Evolutionary conservation across 2,797 vertebrate genomes (phyloP).

Genomic region (Huso huso): DNA sequence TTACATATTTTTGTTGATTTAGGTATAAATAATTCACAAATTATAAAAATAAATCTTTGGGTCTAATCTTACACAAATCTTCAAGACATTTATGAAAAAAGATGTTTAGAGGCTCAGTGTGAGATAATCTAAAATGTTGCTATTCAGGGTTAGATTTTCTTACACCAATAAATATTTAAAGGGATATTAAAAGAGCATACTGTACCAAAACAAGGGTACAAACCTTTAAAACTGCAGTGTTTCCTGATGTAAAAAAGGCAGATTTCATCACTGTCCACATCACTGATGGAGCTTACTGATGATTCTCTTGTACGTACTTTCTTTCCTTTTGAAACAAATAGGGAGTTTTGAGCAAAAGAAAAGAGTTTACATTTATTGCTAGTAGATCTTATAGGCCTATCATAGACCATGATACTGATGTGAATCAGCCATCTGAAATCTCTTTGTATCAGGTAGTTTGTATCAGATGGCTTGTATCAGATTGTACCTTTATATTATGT

Average conservation of each 20-base stretch:
- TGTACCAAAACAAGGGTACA: no score
- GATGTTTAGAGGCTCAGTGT: neutral
- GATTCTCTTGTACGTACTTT: neutral
- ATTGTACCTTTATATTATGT: neutral
- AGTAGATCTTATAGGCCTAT: neutral
- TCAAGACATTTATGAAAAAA: neutral
- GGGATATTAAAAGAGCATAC: conserved; percentile 19
- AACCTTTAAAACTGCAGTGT: conserved; percentile 66
- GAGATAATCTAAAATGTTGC: neutral
- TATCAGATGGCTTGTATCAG: neutral
- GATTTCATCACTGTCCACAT: conserved; percentile 60
- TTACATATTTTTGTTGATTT: no score
- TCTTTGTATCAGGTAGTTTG: neutral
- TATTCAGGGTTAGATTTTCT: neutral
- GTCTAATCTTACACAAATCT: neutral
- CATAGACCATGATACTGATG: neutral
- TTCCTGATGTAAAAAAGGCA: conserved; percentile 66
- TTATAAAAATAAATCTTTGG: neutral
- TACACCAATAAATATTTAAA: neutral
- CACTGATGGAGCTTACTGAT: conserved; percentile 25
- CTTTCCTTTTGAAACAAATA: neutral
- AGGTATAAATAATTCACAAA: no score
- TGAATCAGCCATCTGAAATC: neutral
- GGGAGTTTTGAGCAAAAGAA: no score
- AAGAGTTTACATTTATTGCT: neutral